Evolutionary conservation across 2,113 vertebrate genomes (phyloP).

Genomic region (Falcunculus frontatus): DNA sequence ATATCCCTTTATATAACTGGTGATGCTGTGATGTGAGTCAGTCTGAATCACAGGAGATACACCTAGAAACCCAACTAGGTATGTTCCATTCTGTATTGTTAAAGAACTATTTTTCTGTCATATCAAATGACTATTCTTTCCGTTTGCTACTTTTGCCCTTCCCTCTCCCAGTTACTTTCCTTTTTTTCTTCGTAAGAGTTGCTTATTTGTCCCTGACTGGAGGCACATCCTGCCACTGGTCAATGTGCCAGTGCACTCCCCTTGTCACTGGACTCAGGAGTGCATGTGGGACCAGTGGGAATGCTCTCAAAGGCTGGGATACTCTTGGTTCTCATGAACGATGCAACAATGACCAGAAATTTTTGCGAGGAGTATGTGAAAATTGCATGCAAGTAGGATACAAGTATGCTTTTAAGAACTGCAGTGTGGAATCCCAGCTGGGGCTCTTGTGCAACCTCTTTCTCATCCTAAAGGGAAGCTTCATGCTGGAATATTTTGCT

Average conservation of each 20-base stretch:
- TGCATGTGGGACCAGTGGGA: neutral
- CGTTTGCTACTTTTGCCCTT: neutral
- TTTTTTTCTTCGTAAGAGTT: neutral
- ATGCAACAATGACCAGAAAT: neutral
- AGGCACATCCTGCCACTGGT: neutral
- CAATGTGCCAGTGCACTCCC: accelerated
- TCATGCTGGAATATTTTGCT: neutral
- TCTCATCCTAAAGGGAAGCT: neutral
- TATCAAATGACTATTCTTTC: neutral
- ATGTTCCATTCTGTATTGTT: neutral
- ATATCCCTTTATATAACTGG: neutral
- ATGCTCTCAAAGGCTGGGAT: neutral
- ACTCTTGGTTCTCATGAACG: neutral
- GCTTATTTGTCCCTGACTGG: neutral
- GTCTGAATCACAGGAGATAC: neutral
- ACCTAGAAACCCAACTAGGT: neutral
- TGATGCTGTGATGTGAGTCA: neutral
- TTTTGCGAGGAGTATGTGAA: neutral
- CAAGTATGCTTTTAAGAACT: neutral
- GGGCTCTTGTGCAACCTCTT: neutral
- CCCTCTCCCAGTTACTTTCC: neutral
- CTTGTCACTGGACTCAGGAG: neutral
- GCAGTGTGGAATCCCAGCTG: neutral
- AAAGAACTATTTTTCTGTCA: neutral
- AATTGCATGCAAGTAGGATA: neutral